Evolutionary conservation across 2,113 vertebrate genomes (phyloP), one percentile per base, ranked within the genome.

Genomic region (Mobula hypostoma): DNA sequence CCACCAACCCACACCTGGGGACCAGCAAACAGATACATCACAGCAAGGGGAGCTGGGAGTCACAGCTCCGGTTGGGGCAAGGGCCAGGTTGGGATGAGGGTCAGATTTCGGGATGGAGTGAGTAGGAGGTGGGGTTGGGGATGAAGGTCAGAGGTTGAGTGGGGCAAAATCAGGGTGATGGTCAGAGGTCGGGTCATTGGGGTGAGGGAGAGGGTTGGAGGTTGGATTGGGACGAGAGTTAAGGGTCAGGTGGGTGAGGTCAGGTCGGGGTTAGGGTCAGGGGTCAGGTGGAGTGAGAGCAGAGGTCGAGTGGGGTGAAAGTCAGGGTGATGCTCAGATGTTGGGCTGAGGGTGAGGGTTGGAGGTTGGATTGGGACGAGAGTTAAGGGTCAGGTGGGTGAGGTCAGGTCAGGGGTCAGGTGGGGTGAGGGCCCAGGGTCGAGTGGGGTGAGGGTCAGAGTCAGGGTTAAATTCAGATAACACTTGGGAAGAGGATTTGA

Each of bases 1-100:
- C 78, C 94, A 14, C 94, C 94, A 9, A 94, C 56, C 94, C 94
- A 94, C 32, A 94, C 78, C 94, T 94, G 78, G 19, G 36, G 4
- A 40, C 29, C 11, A 21, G 11, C 2, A 11, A 32, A 82, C 36
- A 74, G 2, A 19, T 74, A 68, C 17, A 58, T 24, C 21, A 7
- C 24, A 36, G 63, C 70, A 72, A 15, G 70, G 19, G 17, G 5
- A 5, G 15, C 1, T 15, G 17, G 21, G 70, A 21, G 70, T 48
- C 48, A 48, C 2, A 48, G 48, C 48, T 48, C 48, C 1, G 72
- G 4, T 15, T 74, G 72, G 63, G 72, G 15, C 72, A 74, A 24
- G 21, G 72, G 72, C 21, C 21, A 19, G 72, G 72, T 2, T 19
- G 72, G 17, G 21, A 24, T 19, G 19, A 74, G 19, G 4, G 36